A percentile compares a stretch with the other conserved stretches of the same genome.
These are phyloP conservation scores for Zaprionus camerounensis DNA, from an alignment of 1,140 invertebrate genomes.

Conservation along the genomic window DNA sequence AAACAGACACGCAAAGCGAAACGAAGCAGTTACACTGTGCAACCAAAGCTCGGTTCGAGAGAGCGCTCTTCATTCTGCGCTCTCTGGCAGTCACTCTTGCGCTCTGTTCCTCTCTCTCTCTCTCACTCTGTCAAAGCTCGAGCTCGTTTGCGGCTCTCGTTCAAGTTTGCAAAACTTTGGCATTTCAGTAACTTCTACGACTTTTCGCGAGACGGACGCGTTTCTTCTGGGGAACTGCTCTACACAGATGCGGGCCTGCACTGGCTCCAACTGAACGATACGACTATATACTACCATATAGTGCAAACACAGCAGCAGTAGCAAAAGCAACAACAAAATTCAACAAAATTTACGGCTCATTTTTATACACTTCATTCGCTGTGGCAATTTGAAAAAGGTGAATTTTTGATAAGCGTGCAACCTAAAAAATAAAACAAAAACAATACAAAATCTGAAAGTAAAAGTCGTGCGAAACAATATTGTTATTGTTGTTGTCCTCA, in stretches of 20 bases:
- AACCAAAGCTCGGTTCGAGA: constrained; percentile 61
- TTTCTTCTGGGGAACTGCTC: constrained; percentile 33
- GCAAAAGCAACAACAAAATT: neutral
- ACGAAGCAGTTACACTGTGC: constrained; percentile 42
- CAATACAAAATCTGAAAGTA: constrained; percentile 37
- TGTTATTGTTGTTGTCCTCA: constrained; percentile 44
- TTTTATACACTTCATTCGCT: constrained; percentile 16
- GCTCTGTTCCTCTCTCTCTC: neutral
- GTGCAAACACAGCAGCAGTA: constrained; percentile 20
- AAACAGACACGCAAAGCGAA: constrained; percentile 51
- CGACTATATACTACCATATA: constrained; percentile 47
- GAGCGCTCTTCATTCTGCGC: neutral
- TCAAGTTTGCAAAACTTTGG: constrained; percentile 44
- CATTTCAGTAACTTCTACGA: constrained; percentile 76
- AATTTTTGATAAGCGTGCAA: constrained; percentile 37
- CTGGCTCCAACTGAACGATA: constrained; percentile 46
- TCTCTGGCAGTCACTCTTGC: neutral
- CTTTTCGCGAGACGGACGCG: constrained; percentile 80
- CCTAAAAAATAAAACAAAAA: neutral
- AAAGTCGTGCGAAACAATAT: constrained; percentile 20
- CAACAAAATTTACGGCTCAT: constrained; percentile 25
- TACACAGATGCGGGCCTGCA: constrained; percentile 29
- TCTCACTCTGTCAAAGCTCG: constrained; percentile 42
- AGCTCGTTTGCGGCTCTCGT: constrained; percentile 27
- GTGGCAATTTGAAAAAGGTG: constrained; percentile 50